phyloP scores from a whole-genome alignment of 2,888 invertebrate genomes.

The Timema podura region DNA sequence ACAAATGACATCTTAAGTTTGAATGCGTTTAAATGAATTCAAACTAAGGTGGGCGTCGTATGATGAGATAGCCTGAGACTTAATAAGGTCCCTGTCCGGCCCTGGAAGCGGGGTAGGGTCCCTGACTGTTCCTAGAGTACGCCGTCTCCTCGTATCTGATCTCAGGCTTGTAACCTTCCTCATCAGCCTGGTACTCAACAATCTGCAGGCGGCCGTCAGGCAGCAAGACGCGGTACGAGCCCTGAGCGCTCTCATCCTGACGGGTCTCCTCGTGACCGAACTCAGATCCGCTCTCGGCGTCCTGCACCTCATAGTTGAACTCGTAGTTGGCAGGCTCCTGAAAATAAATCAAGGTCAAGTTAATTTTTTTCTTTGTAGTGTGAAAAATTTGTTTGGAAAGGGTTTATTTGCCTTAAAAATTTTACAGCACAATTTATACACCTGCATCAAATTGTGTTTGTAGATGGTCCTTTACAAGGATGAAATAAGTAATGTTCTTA shows the following conservation, averaged over 20 bases:
- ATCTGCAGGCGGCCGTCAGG: slow-evolving; percentile 51
- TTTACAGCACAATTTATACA: too few species aligned
- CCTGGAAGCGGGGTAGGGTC: slow-evolving; percentile 7
- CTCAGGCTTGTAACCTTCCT: slow-evolving; percentile 62
- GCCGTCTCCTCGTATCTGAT: slow-evolving; percentile 55
- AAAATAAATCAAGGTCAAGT: neutral
- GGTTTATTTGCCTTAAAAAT: too few species aligned
- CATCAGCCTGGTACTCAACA: slow-evolving; percentile 65
- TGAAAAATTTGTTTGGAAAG: too few species aligned
- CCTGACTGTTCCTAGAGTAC: neutral
- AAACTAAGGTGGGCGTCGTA: too few species aligned
- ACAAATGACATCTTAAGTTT: too few species aligned
- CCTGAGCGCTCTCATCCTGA: slow-evolving; percentile 43
- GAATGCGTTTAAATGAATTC: too few species aligned
- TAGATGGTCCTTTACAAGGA: too few species aligned
- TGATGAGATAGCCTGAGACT: neutral
- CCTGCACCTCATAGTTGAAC: slow-evolving; percentile 44
- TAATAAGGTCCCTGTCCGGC: neutral
- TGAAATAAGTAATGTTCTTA: too few species aligned
- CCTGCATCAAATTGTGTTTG: too few species aligned
- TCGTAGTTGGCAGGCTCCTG: slow-evolving; percentile 42
- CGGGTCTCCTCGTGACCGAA: slow-evolving; percentile 45
- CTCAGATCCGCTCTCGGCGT: slow-evolving; percentile 42
- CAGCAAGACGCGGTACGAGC: slow-evolving; percentile 44
- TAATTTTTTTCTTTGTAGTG: too few species aligned